Base-by-base conservation (phyloP, 2,888 invertebrate species). In the Ophraella communa region DNA sequence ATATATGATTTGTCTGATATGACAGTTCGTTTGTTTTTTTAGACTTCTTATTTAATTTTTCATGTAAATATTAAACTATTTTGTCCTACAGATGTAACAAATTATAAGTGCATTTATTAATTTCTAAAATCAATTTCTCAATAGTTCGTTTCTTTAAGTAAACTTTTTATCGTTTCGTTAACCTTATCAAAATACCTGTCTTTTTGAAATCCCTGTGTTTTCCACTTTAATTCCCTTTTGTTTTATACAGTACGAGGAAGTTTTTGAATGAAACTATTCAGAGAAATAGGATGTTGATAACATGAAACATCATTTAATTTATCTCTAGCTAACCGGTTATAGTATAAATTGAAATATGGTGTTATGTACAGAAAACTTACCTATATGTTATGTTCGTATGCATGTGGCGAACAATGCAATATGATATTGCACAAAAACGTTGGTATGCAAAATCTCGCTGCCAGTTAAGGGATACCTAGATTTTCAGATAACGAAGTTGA, bases 91-190 rank as follows among this genome's bases (percentile, higher is more conserved):
- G 11, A 30, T 30, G 11, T 11, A 30, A n/a, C n/a, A n/a, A n/a
- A 1, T 30, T 11, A 30, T 35, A 47, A 61, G 56, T 39, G 3
- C 51, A 52, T 35, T 14, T 49, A 51, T 49, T 24, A 18, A 27
- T 20, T 27, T 17, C 4, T 47, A 61, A 68, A 70, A 71, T 72
- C 71, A 72, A 71, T 72, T 67, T 62, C 47, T 68, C 54, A 54
- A 67, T 61, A 53, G 64, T 54, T 67, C 62, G 65, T 59, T 61
- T 60, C 63, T 64, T 63, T 60, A 61, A 65, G 71, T 69, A 65
- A 66, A 69, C 68, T 69, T 72, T 73, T 72, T 72, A 69, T 69
- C 66, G 70, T 68, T 70, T 70, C 67, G 67, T 70, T 70, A 70
- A 68, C 68, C 68, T 66, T 67, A 70, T 64, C 56, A 59, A 53